These are phyloP conservation scores for Tribolium freemani DNA, from an alignment of 2,888 invertebrate species.

Conservation along the genomic window DNA sequence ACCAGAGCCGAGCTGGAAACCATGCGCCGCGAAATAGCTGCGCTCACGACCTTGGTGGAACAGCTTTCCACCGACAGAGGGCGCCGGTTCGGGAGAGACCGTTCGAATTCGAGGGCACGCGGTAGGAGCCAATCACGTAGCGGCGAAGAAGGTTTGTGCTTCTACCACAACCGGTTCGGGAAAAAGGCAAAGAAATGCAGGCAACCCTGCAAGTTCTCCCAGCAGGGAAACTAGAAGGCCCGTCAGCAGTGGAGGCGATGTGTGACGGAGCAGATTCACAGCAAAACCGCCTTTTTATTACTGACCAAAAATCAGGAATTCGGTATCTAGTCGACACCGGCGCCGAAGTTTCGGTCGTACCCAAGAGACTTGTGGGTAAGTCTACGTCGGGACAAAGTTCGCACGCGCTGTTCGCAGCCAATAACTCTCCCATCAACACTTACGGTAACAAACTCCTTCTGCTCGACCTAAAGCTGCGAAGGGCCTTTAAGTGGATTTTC, in stretches of 20 bases:
- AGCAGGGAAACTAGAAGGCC: not conserved
- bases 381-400: not conserved
- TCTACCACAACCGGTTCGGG: not conserved
- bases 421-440: not conserved
- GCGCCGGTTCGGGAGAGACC: not conserved
- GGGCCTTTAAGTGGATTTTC: constrained; percentile 4
- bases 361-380: not conserved
- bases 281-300: constrained; percentile 5
- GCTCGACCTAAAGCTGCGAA: not conserved
- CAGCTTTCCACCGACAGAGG: not conserved
- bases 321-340: constrained; percentile 6
- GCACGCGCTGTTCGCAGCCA: constrained; percentile 14
- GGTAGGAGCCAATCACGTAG: not conserved
- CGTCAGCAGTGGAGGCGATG: not conserved
- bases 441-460: not conserved
- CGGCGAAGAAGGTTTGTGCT: not conserved
- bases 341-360: constrained; percentile 14
- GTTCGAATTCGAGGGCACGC: not conserved
- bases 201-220: not conserved
- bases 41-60: not conserved
- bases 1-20: not conserved
- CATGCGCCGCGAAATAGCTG: too few species aligned
- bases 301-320: not conserved
- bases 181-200: not conserved
- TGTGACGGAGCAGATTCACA: not conserved